phyloP scores from a whole-genome alignment of 2,888 invertebrate genomes.

The Acronicta leporina region DNA sequence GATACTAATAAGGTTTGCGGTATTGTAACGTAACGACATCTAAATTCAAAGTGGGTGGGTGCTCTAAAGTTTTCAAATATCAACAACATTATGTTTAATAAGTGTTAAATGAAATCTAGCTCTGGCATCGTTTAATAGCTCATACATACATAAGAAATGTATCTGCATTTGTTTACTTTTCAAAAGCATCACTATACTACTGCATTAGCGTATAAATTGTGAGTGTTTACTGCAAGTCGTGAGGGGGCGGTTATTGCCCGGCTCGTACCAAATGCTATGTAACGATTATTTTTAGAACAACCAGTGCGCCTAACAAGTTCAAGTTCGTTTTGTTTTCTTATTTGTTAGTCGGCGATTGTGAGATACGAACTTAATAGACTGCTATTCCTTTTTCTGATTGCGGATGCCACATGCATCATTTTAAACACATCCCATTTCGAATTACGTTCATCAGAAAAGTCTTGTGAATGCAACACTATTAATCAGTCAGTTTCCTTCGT shows the following conservation, averaged over 20 bases:
- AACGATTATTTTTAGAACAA: constrained; percentile 75
- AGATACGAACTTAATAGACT: constrained; percentile 21
- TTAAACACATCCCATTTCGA: constrained; percentile 26
- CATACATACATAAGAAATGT: constrained; percentile 52
- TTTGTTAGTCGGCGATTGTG: constrained; percentile 49
- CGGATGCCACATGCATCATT: constrained; percentile 12
- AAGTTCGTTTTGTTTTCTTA: constrained; percentile 72
- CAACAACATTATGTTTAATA: constrained; percentile 12
- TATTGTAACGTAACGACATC: constrained; percentile 7
- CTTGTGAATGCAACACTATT: constrained; percentile 22
- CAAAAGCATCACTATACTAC: constrained; percentile 51
- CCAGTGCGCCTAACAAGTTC: constrained; percentile 72
- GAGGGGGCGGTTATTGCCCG: constrained; percentile 52
- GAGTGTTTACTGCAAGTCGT: constrained; percentile 47
- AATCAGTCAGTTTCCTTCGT: constrained; percentile 39
- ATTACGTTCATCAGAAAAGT: constrained; percentile 21
- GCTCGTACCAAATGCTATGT: constrained; percentile 53
- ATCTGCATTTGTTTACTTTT: constrained; percentile 44
- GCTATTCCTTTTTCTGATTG: constrained; percentile 7
- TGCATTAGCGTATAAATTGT: constrained; percentile 51
- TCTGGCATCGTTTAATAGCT: constrained; percentile 32
- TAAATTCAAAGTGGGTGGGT: constrained; percentile 3
- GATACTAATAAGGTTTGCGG: constrained; percentile 11
- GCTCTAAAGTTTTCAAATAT: constrained; percentile 23
- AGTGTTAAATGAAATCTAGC: constrained; percentile 26